Evolutionary conservation across 2,888 invertebrate species (phyloP), one percentile per base, ranked within the genome.

Genomic region (Cryptophagus acutangulus): DNA sequence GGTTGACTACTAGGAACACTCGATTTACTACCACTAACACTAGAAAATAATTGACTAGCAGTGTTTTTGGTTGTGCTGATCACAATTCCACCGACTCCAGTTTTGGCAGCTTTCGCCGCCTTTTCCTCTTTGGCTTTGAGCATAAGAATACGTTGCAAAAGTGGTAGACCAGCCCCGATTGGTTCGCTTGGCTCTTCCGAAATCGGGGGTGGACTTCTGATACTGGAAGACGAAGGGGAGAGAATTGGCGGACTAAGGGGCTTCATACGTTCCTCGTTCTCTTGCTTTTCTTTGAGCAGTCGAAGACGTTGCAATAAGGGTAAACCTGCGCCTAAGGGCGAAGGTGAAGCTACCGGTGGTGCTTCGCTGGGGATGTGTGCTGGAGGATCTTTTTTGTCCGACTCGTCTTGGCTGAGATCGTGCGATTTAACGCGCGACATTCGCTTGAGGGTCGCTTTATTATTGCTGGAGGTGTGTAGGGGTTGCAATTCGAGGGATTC

Each of bases 231-330:
- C 43, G 80, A 77, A 41, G 82, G 79, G 38, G 74, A 76, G 45
- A 79, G 73, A 63, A 78, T 75, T 15, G 71, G 60, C 47, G 74
- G 71, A 52, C 70, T 69, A 10, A 36, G 33, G 66, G 5, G n/a
- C 58, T 75, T 75, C 46, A 71, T 73, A 18, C 70, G 69, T 58
- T 76, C 77, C 64, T 78, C 78, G 57, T 74, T 73, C 55, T 77
- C 77, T 66, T 90, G 88, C 67, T 88, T 89, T 65, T 91, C 89
- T 66, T 88, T 89, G 0, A 91, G 74, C 29, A 90, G 71, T 58
- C 87, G 62, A 36, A 91, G 70, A 41, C 90, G 73, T 28, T 87
- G 81, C 5, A 91, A 69, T 16, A 91, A 69, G 0, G 90, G 91
- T 38, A 90, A 70, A 1, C 91, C 91, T 2, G 89, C 90, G 26